These are phyloP conservation scores for Semnornis frantzii DNA, from an alignment of 2,113 vertebrate species.

Conservation along the genomic window DNA sequence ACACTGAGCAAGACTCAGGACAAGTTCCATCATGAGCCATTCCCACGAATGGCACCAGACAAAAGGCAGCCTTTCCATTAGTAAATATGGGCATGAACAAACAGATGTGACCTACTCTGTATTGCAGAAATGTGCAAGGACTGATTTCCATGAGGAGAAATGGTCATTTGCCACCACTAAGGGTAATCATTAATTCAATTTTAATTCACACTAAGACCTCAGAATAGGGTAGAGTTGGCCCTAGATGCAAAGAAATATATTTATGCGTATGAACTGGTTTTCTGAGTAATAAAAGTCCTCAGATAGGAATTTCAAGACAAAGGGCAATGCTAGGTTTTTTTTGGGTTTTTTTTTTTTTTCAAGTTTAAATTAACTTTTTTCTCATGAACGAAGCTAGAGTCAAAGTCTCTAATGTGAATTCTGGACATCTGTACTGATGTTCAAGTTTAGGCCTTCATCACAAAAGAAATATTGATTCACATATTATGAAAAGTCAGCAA, in stretches of 20 bases:
- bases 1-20: not conserved
- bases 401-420: not conserved
- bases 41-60: not conserved
- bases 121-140: not conserved
- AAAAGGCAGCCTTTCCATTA: not conserved
- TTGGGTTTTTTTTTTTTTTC: not conserved
- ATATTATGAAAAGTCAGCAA: not conserved
- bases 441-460: not conserved
- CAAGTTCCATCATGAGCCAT: not conserved
- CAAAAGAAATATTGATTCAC: not conserved
- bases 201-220: not conserved
- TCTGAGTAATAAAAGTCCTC: not conserved
- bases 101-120: not conserved
- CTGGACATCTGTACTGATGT: not conserved
- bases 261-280: not conserved
- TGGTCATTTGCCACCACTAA: not conserved
- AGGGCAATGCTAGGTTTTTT: not conserved
- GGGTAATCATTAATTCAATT: not conserved
- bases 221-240: not conserved
- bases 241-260: not conserved
- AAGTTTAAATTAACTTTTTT: conserved; percentile 7
- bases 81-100: not conserved
- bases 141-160: not conserved
- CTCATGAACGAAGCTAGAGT: not conserved
- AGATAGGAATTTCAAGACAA: not conserved